Evolutionary conservation across 2,113 vertebrate genomes (phyloP).

Genomic region (Ia io): DNA sequence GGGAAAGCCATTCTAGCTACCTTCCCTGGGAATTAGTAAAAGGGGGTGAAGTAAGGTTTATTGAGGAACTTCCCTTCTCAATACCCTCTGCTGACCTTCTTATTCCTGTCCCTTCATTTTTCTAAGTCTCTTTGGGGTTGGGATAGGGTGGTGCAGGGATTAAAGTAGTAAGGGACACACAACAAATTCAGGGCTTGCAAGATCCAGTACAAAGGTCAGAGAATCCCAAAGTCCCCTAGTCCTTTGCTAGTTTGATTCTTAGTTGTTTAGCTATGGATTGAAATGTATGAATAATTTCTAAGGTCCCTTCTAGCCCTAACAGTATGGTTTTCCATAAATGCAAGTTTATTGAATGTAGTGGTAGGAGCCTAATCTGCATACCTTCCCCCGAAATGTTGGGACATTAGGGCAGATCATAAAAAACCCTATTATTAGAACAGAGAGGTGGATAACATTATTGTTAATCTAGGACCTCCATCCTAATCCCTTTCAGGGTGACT

Average conservation of each 20-base stretch:
- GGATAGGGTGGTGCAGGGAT: neutral
- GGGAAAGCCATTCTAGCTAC: neutral
- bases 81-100: neutral
- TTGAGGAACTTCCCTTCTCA: neutral
- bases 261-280: constrained; percentile 2
- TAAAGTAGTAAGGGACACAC: neutral
- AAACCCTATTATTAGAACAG: neutral
- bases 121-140: neutral
- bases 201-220: constrained; percentile 58
- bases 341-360: constrained; percentile 9
- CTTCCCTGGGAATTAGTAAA: neutral
- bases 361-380: neutral
- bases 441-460: constrained; percentile 4
- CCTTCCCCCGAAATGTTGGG: neutral
- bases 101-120: neutral
- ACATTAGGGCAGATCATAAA: neutral
- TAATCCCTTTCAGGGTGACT: neutral
- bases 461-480: neutral
- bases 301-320: neutral
- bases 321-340: constrained; percentile 16
- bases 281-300: constrained; percentile 14
- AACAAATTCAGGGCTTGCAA: neutral
- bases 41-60: neutral
- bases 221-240: neutral
- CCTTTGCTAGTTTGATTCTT: neutral